phyloP scores from a whole-genome alignment of 2,797 vertebrate genomes.

The Enteromius afrohamiltoni region DNA sequence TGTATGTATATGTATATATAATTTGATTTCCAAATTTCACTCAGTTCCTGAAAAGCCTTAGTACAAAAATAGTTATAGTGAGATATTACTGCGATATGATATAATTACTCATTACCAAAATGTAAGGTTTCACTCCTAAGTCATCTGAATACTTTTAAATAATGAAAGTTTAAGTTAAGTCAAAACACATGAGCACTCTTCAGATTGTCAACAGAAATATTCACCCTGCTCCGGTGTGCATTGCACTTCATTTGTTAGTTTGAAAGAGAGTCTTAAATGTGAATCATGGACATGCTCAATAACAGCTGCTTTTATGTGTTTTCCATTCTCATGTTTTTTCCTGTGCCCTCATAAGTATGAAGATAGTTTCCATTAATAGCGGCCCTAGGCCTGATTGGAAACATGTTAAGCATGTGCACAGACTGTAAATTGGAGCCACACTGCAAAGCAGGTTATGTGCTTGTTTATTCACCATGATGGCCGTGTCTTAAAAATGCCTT shows the following conservation, averaged over 20 bases:
- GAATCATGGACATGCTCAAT: background rate
- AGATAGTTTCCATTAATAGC: slow-evolving; percentile 42
- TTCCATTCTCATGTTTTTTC: slow-evolving; percentile 33
- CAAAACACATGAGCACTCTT: background rate
- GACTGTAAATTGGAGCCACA: slow-evolving; percentile 55
- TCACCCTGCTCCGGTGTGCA: background rate
- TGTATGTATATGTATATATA: too few species aligned
- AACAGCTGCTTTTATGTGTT: slow-evolving; percentile 45
- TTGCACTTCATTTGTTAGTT: background rate
- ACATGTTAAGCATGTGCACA: slow-evolving; percentile 48
- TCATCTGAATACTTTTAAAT: background rate
- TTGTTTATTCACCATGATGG: slow-evolving; percentile 38
- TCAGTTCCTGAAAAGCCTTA: background rate
- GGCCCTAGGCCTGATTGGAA: slow-evolving; percentile 46
- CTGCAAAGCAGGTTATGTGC: slow-evolving; percentile 44
- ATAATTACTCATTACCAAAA: background rate
- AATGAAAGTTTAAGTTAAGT: background rate
- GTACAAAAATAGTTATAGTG: background rate
- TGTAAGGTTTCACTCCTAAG: background rate
- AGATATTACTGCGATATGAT: too few species aligned
- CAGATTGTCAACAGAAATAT: slow-evolving; percentile 74
- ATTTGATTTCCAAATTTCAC: background rate
- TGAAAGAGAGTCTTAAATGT: background rate
- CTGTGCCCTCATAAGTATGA: slow-evolving; percentile 29
- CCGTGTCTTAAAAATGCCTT: slow-evolving; percentile 27